Conservation (phyloP, 1,140 invertebrate genomes). For the Drosophila elegans region DNA sequence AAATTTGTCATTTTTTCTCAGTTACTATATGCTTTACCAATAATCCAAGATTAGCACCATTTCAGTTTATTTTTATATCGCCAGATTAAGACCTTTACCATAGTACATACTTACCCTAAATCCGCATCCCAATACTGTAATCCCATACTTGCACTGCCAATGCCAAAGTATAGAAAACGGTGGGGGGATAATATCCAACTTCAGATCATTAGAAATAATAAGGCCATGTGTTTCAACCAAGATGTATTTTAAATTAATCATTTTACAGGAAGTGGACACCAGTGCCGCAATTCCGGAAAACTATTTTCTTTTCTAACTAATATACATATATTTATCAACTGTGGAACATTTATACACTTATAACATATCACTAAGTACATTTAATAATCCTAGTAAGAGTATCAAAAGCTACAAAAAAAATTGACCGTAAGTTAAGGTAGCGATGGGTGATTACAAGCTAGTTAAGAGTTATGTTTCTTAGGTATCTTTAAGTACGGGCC, state of each 20-base stretch:
- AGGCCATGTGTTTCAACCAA: too few species aligned
- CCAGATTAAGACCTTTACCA: too few species aligned
- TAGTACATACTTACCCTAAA: too few species aligned
- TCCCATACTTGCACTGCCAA: too few species aligned
- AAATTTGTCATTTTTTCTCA: too few species aligned
- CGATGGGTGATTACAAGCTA: constrained; percentile 7
- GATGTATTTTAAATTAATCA: neutral
- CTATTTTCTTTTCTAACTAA: neutral
- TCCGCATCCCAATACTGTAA: too few species aligned
- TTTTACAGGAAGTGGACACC: neutral
- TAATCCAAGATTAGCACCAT: too few species aligned
- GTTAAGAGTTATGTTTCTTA: constrained; percentile 22
- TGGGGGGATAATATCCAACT: too few species aligned
- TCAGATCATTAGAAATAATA: too few species aligned
- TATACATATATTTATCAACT: constrained; percentile 15
- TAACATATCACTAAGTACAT: constrained; percentile 31
- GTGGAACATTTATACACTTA: constrained; percentile 15
- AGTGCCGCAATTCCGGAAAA: neutral
- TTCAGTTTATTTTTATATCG: too few species aligned
- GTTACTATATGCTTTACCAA: too few species aligned
- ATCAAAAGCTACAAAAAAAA: constrained; percentile 17
- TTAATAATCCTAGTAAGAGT: constrained; percentile 21
- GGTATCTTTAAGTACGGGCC: constrained; percentile 33
- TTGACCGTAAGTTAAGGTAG: constrained; percentile 1
- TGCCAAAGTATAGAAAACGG: too few species aligned